Percentiles rank a stretch among this genome's conserved stretches.
These are phyloP conservation scores for Morbakka virulenta DNA, from an alignment of 30 jellyfish, hydroid and myxozoan genomes.

Conservation along the genomic window DNA sequence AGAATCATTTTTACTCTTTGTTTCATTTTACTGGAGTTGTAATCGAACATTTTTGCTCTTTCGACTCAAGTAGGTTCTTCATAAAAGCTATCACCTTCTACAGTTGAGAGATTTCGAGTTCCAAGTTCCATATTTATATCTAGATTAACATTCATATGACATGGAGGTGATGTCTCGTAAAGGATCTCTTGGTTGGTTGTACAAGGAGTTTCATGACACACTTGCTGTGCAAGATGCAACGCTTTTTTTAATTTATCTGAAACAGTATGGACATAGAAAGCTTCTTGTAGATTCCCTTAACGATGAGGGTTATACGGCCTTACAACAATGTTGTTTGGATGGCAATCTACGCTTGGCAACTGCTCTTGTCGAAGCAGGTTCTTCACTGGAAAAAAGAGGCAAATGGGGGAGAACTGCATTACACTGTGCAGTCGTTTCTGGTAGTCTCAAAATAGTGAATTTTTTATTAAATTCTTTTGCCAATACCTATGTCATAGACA, in stretches of 20 bases:
- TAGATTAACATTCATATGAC: no score
- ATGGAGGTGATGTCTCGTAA: not conserved
- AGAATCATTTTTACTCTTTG: no score
- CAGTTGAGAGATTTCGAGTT: no score
- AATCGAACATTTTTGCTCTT: no score
- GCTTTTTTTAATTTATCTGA: not conserved
- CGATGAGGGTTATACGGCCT: not conserved
- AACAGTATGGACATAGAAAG: not conserved
- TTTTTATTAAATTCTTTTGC: not conserved
- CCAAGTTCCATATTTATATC: no score
- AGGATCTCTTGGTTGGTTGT: not conserved
- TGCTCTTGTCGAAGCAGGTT: not conserved
- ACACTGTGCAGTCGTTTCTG: not conserved
- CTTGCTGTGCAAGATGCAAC: not conserved
- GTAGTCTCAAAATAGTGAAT: not conserved
- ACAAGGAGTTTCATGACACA: not conserved
- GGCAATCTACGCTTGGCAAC: not conserved
- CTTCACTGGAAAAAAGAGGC: not conserved
- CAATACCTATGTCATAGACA: not conserved
- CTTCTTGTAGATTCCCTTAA: not conserved
- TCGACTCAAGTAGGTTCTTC: no score
- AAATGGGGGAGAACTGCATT: not conserved
- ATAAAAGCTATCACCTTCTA: no score
- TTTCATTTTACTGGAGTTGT: no score
- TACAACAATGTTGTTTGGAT: not conserved